A percentile compares a stretch with the other conserved stretches of the same genome.
phyloP scores from a whole-genome alignment of 1,140 invertebrate species.

The Temnothorax curvispinosus region DNA sequence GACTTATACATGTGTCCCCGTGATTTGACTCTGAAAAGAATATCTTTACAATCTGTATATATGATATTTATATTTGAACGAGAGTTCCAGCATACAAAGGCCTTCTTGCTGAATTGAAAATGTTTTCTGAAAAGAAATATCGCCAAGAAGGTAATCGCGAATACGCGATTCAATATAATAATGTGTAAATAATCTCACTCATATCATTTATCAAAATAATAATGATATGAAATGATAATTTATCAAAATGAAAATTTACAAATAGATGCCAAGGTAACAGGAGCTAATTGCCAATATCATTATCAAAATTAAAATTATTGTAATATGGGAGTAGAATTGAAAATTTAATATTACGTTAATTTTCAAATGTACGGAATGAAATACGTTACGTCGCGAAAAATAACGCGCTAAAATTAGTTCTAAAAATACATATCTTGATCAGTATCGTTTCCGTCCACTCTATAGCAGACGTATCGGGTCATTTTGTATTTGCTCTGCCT shows the following conservation, averaged over 20 bases:
- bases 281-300: not conserved
- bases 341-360: not conserved
- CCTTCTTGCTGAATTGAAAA: not conserved
- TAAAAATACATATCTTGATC: slow-evolving; percentile 1
- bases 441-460: not conserved
- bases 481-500: not conserved
- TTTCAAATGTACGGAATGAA: not conserved
- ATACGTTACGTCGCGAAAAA: not conserved
- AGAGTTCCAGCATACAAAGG: not conserved
- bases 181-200: not conserved
- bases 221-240: not conserved
- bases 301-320: not conserved
- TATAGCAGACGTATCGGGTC: not conserved
- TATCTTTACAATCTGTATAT: not conserved
- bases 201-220: not conserved
- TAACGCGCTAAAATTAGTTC: not conserved
- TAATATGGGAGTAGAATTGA: not conserved
- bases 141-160: not conserved
- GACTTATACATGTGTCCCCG: not conserved
- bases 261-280: not conserved
- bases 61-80: not conserved
- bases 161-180: not conserved
- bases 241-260: not conserved
- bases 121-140: not conserved
- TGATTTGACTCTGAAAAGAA: not conserved